Evolutionary conservation across 2,888 invertebrate genomes (phyloP).

Genomic region (Dicranocentrus wangi): DNA sequence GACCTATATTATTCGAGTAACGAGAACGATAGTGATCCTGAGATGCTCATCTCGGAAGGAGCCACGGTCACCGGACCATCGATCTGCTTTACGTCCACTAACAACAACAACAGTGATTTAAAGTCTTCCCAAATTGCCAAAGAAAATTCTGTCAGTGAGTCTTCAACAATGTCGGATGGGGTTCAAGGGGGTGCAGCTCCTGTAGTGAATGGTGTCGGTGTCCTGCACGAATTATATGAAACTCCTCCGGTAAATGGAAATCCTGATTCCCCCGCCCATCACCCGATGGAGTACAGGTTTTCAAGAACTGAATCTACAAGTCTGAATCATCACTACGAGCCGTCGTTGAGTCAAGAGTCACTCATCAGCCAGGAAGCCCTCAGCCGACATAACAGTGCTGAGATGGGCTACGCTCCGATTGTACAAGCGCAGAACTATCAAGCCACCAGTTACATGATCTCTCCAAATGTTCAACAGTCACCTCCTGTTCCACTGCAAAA

Average conservation of each 20-base stretch:
- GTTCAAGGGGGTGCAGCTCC: not conserved
- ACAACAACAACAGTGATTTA: not conserved
- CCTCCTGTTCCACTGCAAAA: slow-evolving; percentile 39
- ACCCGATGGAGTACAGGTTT: slow-evolving; percentile 25
- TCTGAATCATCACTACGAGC: slow-evolving; percentile 43
- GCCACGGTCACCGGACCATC: slow-evolving; percentile 70
- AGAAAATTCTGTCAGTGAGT: slow-evolving; percentile 21
- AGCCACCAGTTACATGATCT: slow-evolving; percentile 34
- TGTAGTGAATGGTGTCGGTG: not conserved
- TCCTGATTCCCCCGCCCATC: no score
- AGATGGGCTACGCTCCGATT: slow-evolving; percentile 31
- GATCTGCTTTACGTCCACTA: slow-evolving; percentile 66
- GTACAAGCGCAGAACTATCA: slow-evolving; percentile 36
- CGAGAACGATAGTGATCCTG: slow-evolving; percentile 70
- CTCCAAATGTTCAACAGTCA: slow-evolving; percentile 42
- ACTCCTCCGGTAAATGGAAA: slow-evolving; percentile 24
- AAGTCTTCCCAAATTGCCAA: not conserved
- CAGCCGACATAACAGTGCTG: slow-evolving; percentile 53
- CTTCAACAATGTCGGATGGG: slow-evolving; percentile 33
- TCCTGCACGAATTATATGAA: no score
- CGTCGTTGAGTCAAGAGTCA: slow-evolving; percentile 23
- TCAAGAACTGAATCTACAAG: slow-evolving; percentile 57
- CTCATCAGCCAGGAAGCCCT: slow-evolving; percentile 43
- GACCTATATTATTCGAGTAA: slow-evolving; percentile 67
- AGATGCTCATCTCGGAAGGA: slow-evolving; percentile 62